Conservation (phyloP, 1,140 invertebrate species). For the Eumaeus atala region DNA sequence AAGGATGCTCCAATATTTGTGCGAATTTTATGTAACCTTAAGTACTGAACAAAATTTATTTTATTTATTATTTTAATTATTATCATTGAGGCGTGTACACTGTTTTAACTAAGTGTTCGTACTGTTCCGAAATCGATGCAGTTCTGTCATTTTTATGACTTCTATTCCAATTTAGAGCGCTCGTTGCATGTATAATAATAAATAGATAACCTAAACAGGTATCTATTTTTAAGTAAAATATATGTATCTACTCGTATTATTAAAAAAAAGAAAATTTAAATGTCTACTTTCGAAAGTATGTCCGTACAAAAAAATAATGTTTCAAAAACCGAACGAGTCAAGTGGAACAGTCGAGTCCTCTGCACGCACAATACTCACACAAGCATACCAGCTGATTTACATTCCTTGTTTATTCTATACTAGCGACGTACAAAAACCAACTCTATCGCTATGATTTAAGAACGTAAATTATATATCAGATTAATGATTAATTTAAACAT, state of each 20-base stretch:
- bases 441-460: background rate
- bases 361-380: constrained; percentile 36
- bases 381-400: constrained; percentile 34
- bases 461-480: background rate
- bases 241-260: background rate
- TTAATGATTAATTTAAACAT: constrained; percentile 1
- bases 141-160: too few species aligned
- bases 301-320: constrained; percentile 30
- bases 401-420: constrained; percentile 27
- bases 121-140: too few species aligned
- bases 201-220: too few species aligned
- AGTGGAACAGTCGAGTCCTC: constrained; percentile 34
- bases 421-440: background rate
- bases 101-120: too few species aligned
- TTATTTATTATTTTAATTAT: too few species aligned
- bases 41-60: too few species aligned
- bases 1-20: too few species aligned
- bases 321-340: constrained; percentile 42
- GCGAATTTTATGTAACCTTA: too few species aligned
- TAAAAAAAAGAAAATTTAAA: background rate
- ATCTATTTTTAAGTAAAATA: too few species aligned
- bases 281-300: constrained; percentile 11
- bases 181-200: too few species aligned
- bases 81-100: too few species aligned
- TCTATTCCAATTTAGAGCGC: too few species aligned